Percentiles rank a stretch among this genome's conserved stretches.
Evolutionary conservation across 2,113 vertebrate species (phyloP).

Genomic region (Myotis yumanensis): DNA sequence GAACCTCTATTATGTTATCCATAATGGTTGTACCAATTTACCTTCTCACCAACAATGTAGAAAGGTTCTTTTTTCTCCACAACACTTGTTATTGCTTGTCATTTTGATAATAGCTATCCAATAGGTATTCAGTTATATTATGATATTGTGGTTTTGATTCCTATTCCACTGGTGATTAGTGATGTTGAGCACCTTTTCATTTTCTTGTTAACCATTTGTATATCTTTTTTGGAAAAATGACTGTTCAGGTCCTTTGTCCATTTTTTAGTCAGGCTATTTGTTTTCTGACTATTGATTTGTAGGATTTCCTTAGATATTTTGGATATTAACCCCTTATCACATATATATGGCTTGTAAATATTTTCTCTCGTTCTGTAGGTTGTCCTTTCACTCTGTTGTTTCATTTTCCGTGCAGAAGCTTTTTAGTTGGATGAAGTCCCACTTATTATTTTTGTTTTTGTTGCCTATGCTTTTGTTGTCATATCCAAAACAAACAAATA

Average conservation of each 20-base stretch:
- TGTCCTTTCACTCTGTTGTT: neutral
- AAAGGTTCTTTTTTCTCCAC: neutral
- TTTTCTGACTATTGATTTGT: neutral
- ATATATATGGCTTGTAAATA: neutral
- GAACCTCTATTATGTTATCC: neutral
- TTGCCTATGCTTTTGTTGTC: neutral
- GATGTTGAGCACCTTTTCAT: neutral
- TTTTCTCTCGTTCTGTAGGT: neutral
- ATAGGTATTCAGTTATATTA: neutral
- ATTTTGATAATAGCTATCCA: neutral
- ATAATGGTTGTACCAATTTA: neutral
- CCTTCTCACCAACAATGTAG: neutral
- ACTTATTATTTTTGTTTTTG: neutral
- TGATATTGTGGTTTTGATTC: neutral
- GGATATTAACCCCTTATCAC: neutral
- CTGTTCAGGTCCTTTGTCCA: neutral
- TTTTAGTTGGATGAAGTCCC: neutral
- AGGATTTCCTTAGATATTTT: neutral
- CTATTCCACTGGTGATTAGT: neutral
- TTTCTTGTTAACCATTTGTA: neutral
- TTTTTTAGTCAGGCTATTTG: neutral
- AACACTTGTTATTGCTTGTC: neutral
- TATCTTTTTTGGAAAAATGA: neutral
- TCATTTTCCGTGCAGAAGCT: neutral
- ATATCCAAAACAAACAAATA: neutral